phyloP scores from a whole-genome alignment of 92 coral and sea anemone genomes.

The Muricea muricata region DNA sequence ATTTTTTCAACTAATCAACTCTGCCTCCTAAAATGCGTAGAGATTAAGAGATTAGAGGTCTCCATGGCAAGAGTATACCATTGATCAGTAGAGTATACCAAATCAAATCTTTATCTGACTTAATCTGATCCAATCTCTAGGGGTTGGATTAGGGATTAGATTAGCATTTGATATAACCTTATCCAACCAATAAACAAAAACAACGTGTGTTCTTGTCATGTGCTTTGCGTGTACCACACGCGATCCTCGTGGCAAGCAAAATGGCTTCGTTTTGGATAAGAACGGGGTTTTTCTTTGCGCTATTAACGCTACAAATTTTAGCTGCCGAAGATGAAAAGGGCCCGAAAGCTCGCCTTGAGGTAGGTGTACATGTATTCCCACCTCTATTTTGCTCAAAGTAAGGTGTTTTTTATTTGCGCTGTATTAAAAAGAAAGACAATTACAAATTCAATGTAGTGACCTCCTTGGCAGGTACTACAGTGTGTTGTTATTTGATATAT shows the following conservation, averaged over 20 bases:
- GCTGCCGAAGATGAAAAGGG: constrained; percentile 7
- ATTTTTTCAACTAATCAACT: too few relatives aligned
- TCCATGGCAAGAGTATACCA: too few relatives aligned
- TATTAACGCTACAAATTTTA: not conserved
- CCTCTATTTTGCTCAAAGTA: not conserved
- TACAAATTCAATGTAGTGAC: too few relatives aligned
- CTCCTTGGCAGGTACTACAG: too few relatives aligned
- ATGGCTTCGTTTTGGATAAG: constrained; percentile 12
- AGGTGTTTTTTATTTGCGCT: not conserved
- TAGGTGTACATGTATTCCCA: not conserved
- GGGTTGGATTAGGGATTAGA: too few relatives aligned
- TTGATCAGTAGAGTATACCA: too few relatives aligned
- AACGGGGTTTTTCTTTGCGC: not conserved
- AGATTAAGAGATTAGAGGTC: too few relatives aligned
- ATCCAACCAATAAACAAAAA: not conserved
- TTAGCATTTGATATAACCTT: too few relatives aligned
- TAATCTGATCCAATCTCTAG: not conserved
- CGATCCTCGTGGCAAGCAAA: not conserved
- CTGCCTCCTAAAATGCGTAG: too few relatives aligned
- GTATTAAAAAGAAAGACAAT: too few relatives aligned
- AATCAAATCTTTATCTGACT: too few relatives aligned
- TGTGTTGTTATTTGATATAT: too few relatives aligned
- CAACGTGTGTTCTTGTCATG: not conserved
- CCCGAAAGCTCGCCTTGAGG: constrained; percentile 78
- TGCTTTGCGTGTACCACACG: not conserved